These are phyloP conservation scores for Nebria ingens DNA, from an alignment of 1,140 invertebrate species.

Conservation along the genomic window DNA sequence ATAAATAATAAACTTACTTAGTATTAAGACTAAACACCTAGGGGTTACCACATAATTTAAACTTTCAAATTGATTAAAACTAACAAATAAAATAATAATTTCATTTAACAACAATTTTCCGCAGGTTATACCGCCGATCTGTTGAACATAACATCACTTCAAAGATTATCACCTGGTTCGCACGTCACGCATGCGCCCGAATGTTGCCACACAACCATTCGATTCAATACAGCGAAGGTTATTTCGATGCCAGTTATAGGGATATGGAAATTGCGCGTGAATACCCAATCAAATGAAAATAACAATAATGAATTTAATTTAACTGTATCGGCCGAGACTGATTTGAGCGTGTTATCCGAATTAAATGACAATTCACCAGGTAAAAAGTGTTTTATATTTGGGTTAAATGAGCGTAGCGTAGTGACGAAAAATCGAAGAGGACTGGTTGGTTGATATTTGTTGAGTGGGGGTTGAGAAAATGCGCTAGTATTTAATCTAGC, in stretches of 20 bases:
- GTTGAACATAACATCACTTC: background rate
- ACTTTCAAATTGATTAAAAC: background rate
- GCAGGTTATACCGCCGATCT: background rate
- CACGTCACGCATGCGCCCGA: background rate
- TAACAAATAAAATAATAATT: too few relatives aligned
- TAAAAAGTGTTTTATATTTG: too few relatives aligned
- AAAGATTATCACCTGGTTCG: background rate
- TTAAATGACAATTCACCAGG: background rate
- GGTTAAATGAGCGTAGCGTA: too few relatives aligned
- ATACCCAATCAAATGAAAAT: background rate
- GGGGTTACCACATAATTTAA: background rate
- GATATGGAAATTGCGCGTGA: slow-evolving; percentile 17
- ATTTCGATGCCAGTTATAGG: slow-evolving; percentile 16
- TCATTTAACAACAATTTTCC: background rate
- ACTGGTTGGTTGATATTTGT: too few relatives aligned
- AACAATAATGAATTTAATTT: background rate
- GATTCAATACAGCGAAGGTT: slow-evolving; percentile 19
- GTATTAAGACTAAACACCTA: background rate
- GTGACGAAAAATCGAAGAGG: too few relatives aligned
- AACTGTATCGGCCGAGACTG: background rate
- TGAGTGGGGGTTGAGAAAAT: too few relatives aligned
- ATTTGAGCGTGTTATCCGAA: background rate
- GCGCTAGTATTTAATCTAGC: too few relatives aligned
- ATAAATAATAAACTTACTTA: too few relatives aligned
- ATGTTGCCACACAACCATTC: background rate